phyloP scores from a whole-genome alignment of 2,797 vertebrate species.

The Adrianichthys oophorus region DNA sequence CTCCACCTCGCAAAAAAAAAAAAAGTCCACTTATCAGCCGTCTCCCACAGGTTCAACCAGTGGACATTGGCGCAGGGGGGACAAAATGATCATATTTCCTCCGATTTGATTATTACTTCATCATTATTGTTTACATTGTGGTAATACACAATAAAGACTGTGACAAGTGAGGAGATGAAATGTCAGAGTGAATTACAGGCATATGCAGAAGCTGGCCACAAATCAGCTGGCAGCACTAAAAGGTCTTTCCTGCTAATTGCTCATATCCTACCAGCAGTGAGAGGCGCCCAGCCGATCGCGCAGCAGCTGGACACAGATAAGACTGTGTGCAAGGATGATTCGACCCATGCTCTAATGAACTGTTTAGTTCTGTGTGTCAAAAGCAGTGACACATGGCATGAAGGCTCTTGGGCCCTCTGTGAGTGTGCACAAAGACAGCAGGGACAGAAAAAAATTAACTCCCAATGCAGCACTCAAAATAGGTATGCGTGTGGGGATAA shows the following conservation, averaged over 20 bases:
- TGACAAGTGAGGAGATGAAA: slow-evolving; percentile 76
- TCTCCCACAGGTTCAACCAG: slow-evolving; percentile 78
- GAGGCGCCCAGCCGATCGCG: slow-evolving; percentile 53
- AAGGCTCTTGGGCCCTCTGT: slow-evolving; percentile 45
- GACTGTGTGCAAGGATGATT: slow-evolving; percentile 60
- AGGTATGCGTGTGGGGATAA: slow-evolving; percentile 16
- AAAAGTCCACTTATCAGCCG: slow-evolving; percentile 68
- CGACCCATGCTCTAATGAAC: slow-evolving; percentile 70
- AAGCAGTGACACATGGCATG: slow-evolving; percentile 66
- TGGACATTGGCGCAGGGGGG: slow-evolving; percentile 64
- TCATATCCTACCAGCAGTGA: slow-evolving; percentile 69
- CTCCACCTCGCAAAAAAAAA: slow-evolving; percentile 42
- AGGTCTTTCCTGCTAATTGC: slow-evolving; percentile 76
- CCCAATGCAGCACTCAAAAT: slow-evolving; percentile 25
- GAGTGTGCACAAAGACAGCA: slow-evolving; percentile 23
- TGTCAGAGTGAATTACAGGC: slow-evolving; percentile 80
- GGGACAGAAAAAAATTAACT: slow-evolving; percentile 36
- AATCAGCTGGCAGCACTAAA: slow-evolving; percentile 74
- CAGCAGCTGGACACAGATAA: slow-evolving; percentile 61
- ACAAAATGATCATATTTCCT: slow-evolving; percentile 69
- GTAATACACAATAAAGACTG: slow-evolving; percentile 72
- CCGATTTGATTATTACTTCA: slow-evolving; percentile 76
- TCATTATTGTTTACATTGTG: slow-evolving; percentile 76
- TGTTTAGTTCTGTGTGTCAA: slow-evolving; percentile 71
- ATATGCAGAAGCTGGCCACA: slow-evolving; percentile 71